These are phyloP conservation scores for Ganaspis brasiliensis DNA, from an alignment of 2,888 invertebrate species.

Conservation along the genomic window DNA sequence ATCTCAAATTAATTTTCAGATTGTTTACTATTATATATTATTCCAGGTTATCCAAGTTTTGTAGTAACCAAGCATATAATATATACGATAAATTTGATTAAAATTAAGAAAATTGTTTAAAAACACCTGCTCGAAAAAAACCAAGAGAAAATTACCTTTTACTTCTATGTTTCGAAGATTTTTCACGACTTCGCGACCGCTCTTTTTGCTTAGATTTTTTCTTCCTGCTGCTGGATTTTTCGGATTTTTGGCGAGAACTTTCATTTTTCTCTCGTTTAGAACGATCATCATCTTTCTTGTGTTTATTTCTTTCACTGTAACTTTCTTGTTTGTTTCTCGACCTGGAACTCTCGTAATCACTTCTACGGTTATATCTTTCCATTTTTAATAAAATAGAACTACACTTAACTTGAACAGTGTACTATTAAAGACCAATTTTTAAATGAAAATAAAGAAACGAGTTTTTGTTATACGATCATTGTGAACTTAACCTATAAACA, in stretches of 20 bases:
- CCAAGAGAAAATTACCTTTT: slow-evolving; percentile 56
- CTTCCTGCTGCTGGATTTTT: slow-evolving; percentile 35
- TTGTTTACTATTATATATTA: no score
- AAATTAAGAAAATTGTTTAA: no score
- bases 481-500: slow-evolving; percentile 14
- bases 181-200: slow-evolving; percentile 9
- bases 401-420: no score
- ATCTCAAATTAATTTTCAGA: no score
- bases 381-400: background rate
- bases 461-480: background rate
- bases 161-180: slow-evolving; percentile 22
- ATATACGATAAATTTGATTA: no score
- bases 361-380: slow-evolving; percentile 17
- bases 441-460: background rate
- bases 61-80: no score
- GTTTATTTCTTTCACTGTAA: slow-evolving; percentile 50
- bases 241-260: slow-evolving; percentile 45
- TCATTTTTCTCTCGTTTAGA: slow-evolving; percentile 44
- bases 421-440: no score
- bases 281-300: slow-evolving; percentile 46
- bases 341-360: background rate
- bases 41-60: no score
- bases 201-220: slow-evolving; percentile 27
- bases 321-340: slow-evolving; percentile 50
- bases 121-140: background rate